Evolutionary conservation across 2,113 vertebrate genomes (phyloP), one percentile per base, ranked within the genome.

Genomic region (Miniopterus natalensis): DNA sequence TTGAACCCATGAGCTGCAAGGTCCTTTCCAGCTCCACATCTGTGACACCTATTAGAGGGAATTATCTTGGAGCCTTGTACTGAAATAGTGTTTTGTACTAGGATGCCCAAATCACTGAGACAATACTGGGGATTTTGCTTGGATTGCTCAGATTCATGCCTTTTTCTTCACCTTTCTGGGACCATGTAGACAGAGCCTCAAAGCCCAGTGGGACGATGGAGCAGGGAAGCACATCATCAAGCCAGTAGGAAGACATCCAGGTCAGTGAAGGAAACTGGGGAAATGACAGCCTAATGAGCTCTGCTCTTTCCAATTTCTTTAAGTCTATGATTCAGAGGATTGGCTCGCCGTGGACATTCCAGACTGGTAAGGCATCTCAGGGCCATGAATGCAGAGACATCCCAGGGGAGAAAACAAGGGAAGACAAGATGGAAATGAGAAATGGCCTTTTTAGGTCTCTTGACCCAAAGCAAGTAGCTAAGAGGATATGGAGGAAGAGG

Each of bases 401-500:
- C 96, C 97, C 97, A 95, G 4, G 97, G 96, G 97, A 97, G 90
- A 96, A 97, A 97, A 97, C 97, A 98, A 97, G 97, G 80, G 78
- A 94, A 97, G 92, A 96, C 83, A 96, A 97, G 78, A 95, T 97
- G 96, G 96, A 97, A 98, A 96, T 96, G 79, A 97, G 95, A 93
- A 97, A 97, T 90, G 92, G 90, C 85, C 96, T 96, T 96, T 98
- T 98, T 96, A 96, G 85, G 96, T 97, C 95, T 96, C 96, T 94
- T 95, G 95, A 97, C 95, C 90, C 90, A 97, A 96, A 81, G 90
- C 92, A 96, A 96, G 92, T 78, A 94, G 68, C 97, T 95, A 57
- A 96, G 92, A 98, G 97, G 96, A 97, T 97, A 89, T 96, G 96
- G 92, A 97, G 97, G 97, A 98, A 98, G 96, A 94, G 94, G 97